phyloP scores from a whole-genome alignment of 2,797 vertebrate genomes.

The Cyprinodon diabolis region DNA sequence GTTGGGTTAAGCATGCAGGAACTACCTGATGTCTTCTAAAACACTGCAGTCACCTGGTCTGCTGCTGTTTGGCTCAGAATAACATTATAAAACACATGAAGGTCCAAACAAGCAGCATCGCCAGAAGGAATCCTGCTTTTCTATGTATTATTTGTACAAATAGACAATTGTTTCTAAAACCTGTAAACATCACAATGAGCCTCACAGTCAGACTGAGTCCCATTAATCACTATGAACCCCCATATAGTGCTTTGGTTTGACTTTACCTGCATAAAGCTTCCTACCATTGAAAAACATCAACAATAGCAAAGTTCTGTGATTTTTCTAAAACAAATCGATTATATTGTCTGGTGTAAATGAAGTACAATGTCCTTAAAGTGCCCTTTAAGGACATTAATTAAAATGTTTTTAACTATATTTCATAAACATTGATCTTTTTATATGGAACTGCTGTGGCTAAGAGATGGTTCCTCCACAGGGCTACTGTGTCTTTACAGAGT shows the following conservation, averaged over 20 bases:
- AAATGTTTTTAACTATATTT: neutral
- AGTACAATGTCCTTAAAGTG: neutral
- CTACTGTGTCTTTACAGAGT: too few species aligned
- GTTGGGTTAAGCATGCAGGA: constrained; percentile 59
- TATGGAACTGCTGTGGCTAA: too few species aligned
- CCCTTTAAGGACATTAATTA: neutral
- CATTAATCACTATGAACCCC: neutral
- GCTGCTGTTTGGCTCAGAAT: constrained; percentile 33
- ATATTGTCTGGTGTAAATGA: neutral
- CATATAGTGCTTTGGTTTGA: neutral
- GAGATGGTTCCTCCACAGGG: too few species aligned
- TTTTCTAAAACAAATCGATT: neutral
- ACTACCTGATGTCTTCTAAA: constrained; percentile 29
- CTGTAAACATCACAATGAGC: neutral
- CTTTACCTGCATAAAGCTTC: neutral
- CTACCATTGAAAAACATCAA: neutral
- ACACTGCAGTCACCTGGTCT: constrained; percentile 25
- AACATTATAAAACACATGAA: constrained; percentile 2
- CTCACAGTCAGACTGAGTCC: neutral
- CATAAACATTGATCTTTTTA: too few species aligned
- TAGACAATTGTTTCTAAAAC: too few species aligned
- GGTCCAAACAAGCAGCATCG: too few species aligned
- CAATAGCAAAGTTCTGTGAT: neutral
- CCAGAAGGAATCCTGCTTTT: too few species aligned
- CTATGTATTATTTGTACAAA: too few species aligned